Conservation (phyloP, 2,113 vertebrate genomes). For the Rhinoptilus africanus region DNA sequence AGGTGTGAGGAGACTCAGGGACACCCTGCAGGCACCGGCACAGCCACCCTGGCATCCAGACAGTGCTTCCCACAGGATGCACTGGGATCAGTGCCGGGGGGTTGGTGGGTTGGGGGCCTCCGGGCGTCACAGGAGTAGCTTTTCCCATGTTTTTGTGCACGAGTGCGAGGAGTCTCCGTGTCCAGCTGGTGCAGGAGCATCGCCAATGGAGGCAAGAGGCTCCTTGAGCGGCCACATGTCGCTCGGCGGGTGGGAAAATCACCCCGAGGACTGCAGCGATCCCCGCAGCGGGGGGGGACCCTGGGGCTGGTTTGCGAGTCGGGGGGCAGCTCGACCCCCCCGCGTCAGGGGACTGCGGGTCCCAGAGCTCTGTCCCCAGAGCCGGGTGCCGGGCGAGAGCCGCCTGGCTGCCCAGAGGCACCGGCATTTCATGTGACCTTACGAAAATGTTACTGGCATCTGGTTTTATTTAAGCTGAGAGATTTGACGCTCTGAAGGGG, state of each 20-base stretch:
- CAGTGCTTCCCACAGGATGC: not conserved
- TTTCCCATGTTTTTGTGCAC: not conserved
- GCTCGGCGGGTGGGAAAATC: not conserved
- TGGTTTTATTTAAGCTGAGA: conserved; percentile 48
- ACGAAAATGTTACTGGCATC: conserved; percentile 41
- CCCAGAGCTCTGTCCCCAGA: not conserved
- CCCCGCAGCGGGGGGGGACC: not conserved
- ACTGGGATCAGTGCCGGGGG: fast-evolving
- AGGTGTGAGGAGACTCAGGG: not conserved
- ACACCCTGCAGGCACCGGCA: fast-evolving
- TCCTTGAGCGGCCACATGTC: not conserved
- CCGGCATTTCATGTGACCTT: conserved; percentile 1
- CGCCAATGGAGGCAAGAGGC: not conserved
- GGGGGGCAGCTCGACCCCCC: not conserved
- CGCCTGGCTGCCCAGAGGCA: not conserved
- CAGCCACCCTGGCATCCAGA: fast-evolving
- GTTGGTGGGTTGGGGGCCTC: not conserved
- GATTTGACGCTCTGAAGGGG: not conserved
- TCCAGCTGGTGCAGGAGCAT: not conserved
- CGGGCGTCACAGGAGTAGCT: not conserved
- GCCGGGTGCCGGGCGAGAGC: not conserved
- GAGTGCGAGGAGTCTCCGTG: not conserved
- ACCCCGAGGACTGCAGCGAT: not conserved
- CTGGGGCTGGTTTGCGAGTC: fast-evolving
- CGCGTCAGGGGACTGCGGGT: not conserved